Percentiles rank a stretch among this genome's conserved stretches.
Evolutionary conservation across 2,797 vertebrate species (phyloP).

Genomic region (Thunnus albacares): DNA sequence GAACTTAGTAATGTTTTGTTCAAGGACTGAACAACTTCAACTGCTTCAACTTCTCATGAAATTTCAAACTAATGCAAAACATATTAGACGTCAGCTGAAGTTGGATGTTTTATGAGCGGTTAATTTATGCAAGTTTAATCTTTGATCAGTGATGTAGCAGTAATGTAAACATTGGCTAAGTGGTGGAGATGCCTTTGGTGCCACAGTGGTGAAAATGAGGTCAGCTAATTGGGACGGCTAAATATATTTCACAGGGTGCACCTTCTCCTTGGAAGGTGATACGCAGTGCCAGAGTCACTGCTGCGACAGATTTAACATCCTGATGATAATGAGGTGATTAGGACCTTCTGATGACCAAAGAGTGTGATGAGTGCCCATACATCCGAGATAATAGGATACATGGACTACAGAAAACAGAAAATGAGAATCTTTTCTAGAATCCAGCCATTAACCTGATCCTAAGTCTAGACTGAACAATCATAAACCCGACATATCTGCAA

Average conservation of each 20-base stretch:
- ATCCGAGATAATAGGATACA: constrained; percentile 17
- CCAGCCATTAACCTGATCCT: neutral
- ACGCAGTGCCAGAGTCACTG: constrained; percentile 43
- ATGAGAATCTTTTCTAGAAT: neutral
- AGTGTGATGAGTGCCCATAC: constrained; percentile 11
- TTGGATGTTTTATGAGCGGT: constrained; percentile 13
- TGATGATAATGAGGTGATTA: constrained; percentile 54
- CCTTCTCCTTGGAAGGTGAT: constrained; percentile 77
- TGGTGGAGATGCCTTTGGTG: constrained; percentile 59
- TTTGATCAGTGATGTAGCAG: constrained; percentile 62
- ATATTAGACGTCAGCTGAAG: constrained; percentile 26
- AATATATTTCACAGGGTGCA: constrained; percentile 82
- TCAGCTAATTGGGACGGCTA: constrained; percentile 88
- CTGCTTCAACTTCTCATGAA: neutral
- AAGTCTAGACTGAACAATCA: neutral
- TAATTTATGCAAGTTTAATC: constrained; percentile 53
- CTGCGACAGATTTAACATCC: constrained; percentile 59
- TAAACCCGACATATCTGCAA: neutral
- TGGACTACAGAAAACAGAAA: neutral
- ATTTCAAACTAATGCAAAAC: constrained; percentile 1
- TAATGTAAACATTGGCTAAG: constrained; percentile 61
- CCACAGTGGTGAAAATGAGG: constrained; percentile 80
- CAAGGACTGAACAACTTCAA: neutral
- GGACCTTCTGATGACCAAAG: constrained; percentile 49
- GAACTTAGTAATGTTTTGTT: neutral